phyloP scores from a whole-genome alignment of 2,888 invertebrate species.

The Balanococcus diminutus region DNA sequence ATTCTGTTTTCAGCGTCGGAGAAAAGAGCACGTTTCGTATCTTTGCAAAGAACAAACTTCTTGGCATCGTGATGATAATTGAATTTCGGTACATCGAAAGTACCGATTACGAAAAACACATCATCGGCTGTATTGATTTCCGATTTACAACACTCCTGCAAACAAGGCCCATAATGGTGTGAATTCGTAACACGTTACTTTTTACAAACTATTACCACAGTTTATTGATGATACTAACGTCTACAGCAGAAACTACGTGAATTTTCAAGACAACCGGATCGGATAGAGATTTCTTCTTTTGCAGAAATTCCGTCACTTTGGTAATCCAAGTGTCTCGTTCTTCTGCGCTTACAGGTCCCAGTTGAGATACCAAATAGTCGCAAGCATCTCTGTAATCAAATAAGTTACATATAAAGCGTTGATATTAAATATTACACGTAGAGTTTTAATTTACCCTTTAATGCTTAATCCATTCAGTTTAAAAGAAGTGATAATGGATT shows the following conservation, averaged over 20 bases:
- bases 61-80: constrained; percentile 77
- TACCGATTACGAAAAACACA: constrained; percentile 77
- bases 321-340: constrained; percentile 76
- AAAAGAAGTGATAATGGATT: constrained; percentile 63
- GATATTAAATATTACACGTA: neutral
- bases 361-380: constrained; percentile 73
- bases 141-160: constrained; percentile 67
- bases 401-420: neutral
- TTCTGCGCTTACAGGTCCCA: constrained; percentile 67
- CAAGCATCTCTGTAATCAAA: constrained; percentile 71
- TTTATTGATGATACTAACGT: constrained; percentile 65
- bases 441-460: constrained; percentile 64
- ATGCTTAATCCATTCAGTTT: constrained; percentile 78
- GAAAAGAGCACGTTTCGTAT: constrained; percentile 61
- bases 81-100: constrained; percentile 80
- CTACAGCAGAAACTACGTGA: constrained; percentile 76
- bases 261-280: constrained; percentile 75
- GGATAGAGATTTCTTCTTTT: constrained; percentile 69
- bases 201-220: neutral
- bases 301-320: constrained; percentile 76
- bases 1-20: constrained; percentile 74
- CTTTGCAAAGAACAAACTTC: constrained; percentile 66
- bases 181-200: no score
- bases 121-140: constrained; percentile 75
- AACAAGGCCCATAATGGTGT: no score